Evolutionary conservation across 2,888 invertebrate species (phyloP), one percentile per base, ranked within the genome.

Genomic region (Andrena hattorfiana): DNA sequence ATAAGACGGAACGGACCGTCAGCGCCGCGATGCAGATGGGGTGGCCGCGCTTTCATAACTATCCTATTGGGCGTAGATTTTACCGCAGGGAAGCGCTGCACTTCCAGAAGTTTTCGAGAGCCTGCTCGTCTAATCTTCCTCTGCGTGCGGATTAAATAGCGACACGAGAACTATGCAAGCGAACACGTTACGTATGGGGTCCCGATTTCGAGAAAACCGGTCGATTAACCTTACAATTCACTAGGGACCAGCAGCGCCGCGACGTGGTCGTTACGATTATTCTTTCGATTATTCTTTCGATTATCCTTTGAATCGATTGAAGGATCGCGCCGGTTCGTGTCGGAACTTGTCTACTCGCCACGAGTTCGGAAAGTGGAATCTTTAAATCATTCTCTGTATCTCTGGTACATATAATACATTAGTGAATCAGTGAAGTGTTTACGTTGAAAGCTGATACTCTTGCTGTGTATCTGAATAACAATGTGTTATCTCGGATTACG

Each of bases 51-150:
- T 48, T 59, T 67, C 16, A n/a, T 8, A 10, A n/a, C 3, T 2
- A 13, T 42, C 16, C 23, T 20, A 20, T 56, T 8, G 8, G n/a
- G 56, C 0, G 20, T 16, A 10, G 10, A 56, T 42, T 28, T 56
- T 73, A 16, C 16, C 35, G 3, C 6, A n/a, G 10, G 13, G 32
- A 42, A 56, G 35, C n/a, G 30, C 20, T 30, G 16, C n/a, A 30
- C 7, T 30, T 28, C 6, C 16, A 10, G 54, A n/a, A 3, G 1
- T 51, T 51, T 32, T 10, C 6, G 2, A 59, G 20, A n/a, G 28
- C 48, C 56, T 1, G 32, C n/a, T 67, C 26, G 30, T 59, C 26
- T 64, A 71, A 71, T 42, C 4, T 42, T 42, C 60, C 16, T 60
- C 16, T 30, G 10, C 4, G 56, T 8, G 7, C 20, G 20, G 20